Evolutionary conservation across 2,797 vertebrate species (phyloP).

Genomic region (Lepilemur septentrionalis): DNA sequence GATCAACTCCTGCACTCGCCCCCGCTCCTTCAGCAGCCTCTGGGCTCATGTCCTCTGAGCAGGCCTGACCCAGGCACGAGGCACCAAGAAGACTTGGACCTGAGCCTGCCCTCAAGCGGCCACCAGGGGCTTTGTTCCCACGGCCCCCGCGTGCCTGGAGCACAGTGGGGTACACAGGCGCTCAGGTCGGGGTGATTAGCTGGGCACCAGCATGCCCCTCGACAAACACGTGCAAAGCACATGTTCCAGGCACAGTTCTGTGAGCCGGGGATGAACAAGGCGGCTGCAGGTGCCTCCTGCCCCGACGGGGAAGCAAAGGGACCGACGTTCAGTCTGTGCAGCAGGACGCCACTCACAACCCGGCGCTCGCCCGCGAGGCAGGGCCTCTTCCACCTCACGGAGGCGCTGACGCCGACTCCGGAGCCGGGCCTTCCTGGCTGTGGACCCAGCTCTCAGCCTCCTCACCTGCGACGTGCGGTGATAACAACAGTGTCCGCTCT

Average conservation of each 20-base stretch:
- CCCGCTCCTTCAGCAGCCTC: not conserved
- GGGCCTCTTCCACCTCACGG: rapidly evolving
- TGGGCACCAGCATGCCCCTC: too few species aligned
- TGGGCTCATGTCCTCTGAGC: not conserved
- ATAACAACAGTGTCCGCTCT: rapidly evolving
- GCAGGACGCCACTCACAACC: rapidly evolving
- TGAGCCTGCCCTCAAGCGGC: not conserved
- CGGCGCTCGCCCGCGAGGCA: not conserved
- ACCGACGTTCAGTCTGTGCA: rapidly evolving
- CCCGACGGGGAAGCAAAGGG: not conserved
- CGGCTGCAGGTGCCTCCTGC: rapidly evolving
- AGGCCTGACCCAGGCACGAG: too few species aligned
- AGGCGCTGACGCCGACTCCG: rapidly evolving
- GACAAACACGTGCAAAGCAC: rapidly evolving
- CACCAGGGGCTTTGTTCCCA: not conserved
- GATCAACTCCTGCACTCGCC: rapidly evolving
- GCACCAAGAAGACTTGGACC: not conserved
- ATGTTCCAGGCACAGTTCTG: rapidly evolving
- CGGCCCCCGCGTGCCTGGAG: not conserved
- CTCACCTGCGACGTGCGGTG: not conserved
- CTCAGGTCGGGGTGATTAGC: not conserved
- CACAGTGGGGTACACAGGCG: not conserved
- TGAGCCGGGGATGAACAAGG: not conserved
- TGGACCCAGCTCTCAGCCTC: not conserved
- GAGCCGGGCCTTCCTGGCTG: not conserved